These are phyloP conservation scores for Orthosia cruda DNA, from an alignment of 2,888 invertebrate genomes.

Conservation along the genomic window DNA sequence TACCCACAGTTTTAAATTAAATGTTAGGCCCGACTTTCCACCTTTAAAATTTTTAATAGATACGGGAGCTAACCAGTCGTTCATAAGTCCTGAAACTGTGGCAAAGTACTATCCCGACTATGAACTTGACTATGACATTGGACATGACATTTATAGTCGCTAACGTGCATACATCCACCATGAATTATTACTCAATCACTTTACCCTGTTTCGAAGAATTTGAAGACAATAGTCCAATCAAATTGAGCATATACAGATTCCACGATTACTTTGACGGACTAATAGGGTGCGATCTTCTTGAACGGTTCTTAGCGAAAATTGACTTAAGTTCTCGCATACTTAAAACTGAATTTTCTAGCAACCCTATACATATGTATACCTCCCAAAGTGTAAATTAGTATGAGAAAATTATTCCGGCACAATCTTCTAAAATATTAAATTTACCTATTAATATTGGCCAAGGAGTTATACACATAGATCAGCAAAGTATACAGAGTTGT, in stretches of 20 bases:
- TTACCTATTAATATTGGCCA: not conserved
- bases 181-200: too few species aligned
- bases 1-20: too few species aligned
- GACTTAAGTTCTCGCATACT: constrained; percentile 1
- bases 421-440: not conserved
- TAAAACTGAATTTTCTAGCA: constrained; percentile 4
- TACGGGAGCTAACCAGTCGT: too few species aligned
- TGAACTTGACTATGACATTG: too few species aligned
- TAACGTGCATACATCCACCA: too few species aligned
- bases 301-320: not conserved
- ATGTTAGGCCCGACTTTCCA: too few species aligned
- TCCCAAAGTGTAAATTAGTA: not conserved
- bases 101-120: too few species aligned
- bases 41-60: too few species aligned
- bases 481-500: constrained; percentile 2
- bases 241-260: not conserved
- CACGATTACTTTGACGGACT: constrained; percentile 4
- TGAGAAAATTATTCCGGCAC: not conserved
- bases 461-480: constrained; percentile 5
- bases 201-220: too few species aligned
- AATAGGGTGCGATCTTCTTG: constrained; percentile 7
- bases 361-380: constrained; percentile 1
- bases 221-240: too few species aligned
- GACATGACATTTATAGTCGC: too few species aligned
- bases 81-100: too few species aligned